Conservation (phyloP, 2,888 invertebrate species). For the Hirtodrosophila confusa region DNA sequence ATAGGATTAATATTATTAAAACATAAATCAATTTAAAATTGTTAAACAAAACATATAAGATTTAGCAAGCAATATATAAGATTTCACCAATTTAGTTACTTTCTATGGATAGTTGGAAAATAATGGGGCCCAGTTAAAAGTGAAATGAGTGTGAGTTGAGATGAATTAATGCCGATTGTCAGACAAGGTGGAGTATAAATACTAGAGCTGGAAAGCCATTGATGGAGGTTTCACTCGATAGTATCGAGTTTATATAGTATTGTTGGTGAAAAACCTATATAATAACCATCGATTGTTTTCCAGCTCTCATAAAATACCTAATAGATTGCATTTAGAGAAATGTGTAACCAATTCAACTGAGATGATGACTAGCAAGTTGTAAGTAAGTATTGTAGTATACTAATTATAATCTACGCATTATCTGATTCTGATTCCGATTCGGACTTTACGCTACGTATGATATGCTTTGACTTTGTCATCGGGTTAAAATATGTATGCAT, state of each 20-base stretch:
- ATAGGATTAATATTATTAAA: neutral
- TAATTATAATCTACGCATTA: slow-evolving; percentile 22
- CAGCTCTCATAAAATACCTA: too few species aligned
- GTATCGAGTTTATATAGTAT: too few species aligned
- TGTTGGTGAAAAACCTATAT: too few species aligned
- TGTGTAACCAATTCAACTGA: slow-evolving; percentile 27
- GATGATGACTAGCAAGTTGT: slow-evolving; percentile 11
- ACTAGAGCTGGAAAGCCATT: too few species aligned
- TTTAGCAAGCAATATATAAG: neutral
- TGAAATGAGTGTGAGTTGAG: slow-evolving; percentile 23
- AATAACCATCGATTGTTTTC: too few species aligned
- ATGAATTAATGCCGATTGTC: slow-evolving; percentile 35
- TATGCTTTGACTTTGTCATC: slow-evolving; percentile 46
- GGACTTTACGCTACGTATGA: slow-evolving; percentile 17
- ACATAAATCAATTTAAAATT: neutral
- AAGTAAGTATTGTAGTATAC: neutral
- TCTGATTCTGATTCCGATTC: slow-evolving; percentile 9
- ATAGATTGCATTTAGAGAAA: slow-evolving; percentile 6
- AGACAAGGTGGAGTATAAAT: slow-evolving; percentile 8
- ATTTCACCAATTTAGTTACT: slow-evolving; percentile 3
- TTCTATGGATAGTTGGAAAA: slow-evolving; percentile 13
- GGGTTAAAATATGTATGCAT: slow-evolving; percentile 8
- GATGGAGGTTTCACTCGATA: too few species aligned
- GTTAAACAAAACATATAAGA: neutral
- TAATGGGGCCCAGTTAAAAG: slow-evolving; percentile 3